phyloP scores from a whole-genome alignment of 2,797 vertebrate genomes.

The Sylvilagus floridanus region DNA sequence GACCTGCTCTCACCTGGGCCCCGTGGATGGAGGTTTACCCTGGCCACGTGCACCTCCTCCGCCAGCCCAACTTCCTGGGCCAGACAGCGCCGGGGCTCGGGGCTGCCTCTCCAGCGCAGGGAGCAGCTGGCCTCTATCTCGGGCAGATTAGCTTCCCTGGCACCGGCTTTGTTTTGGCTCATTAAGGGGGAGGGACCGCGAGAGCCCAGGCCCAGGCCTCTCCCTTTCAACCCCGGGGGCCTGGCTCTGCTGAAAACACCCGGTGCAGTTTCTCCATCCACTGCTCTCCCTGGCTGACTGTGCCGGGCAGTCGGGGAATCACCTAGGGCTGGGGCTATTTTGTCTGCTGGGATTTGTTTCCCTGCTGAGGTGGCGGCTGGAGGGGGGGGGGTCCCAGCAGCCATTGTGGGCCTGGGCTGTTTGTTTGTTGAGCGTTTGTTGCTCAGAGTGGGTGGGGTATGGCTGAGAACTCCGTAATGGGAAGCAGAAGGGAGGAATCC shows the following conservation, averaged over 20 bases:
- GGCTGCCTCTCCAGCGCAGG: conserved; percentile 45
- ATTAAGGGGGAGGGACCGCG: conserved; percentile 41
- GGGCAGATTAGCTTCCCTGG: conserved; percentile 75
- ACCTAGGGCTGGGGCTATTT: conserved; percentile 49
- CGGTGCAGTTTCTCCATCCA: conserved; percentile 2
- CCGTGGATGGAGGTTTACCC: not conserved
- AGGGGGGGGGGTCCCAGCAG: not conserved
- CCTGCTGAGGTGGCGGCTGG: too few relatives aligned
- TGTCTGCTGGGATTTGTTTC: conserved; percentile 44
- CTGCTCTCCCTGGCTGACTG: conserved; percentile 65
- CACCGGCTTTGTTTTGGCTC: conserved; percentile 71
- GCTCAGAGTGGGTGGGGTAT: conserved; percentile 31
- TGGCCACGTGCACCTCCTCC: not conserved
- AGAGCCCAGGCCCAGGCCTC: conserved; percentile 55
- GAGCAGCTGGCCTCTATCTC: conserved; percentile 54
- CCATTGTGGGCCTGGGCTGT: conserved; percentile 44
- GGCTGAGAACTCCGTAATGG: conserved; percentile 13
- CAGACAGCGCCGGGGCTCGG: not conserved
- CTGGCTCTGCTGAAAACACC: conserved; percentile 59
- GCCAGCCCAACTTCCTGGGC: not conserved
- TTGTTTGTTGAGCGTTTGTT: conserved; percentile 65
- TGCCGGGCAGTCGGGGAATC: conserved; percentile 65
- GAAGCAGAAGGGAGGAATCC: conserved; percentile 23
- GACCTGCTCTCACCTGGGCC: not conserved
- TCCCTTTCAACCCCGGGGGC: conserved; percentile 61